Percentiles rank a stretch among this genome's conserved stretches.
These are phyloP conservation scores for Micrasema longulum DNA, from an alignment of 1,140 invertebrate genomes.

Conservation along the genomic window DNA sequence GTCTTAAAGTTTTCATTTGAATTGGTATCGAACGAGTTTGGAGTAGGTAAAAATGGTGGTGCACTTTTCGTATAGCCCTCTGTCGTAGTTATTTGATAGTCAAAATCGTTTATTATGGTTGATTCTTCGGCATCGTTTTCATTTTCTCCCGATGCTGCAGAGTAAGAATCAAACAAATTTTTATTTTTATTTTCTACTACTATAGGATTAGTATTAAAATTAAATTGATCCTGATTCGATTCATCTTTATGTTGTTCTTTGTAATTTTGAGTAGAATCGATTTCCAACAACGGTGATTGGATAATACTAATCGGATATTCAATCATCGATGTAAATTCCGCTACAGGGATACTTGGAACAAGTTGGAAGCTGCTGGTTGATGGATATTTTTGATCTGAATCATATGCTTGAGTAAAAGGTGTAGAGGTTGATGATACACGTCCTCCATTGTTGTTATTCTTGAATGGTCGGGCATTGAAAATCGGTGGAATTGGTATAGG, in stretches of 20 bases:
- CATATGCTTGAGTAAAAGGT: slow-evolving; percentile 4
- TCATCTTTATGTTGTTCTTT: slow-evolving; percentile 52
- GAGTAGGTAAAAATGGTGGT: slow-evolving; percentile 49
- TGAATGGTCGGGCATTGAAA: slow-evolving; percentile 70
- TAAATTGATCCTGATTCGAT: slow-evolving; percentile 31
- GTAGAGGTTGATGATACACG: not conserved
- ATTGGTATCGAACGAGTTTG: slow-evolving; percentile 29
- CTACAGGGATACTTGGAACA: slow-evolving; percentile 70
- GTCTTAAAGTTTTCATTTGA: slow-evolving; percentile 22
- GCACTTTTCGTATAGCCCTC: slow-evolving; percentile 27
- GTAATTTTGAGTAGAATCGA: slow-evolving; percentile 60
- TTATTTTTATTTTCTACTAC: slow-evolving; percentile 46
- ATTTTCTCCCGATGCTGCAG: slow-evolving; percentile 51
- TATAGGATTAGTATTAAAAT: slow-evolving; percentile 47
- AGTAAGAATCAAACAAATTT: slow-evolving; percentile 43
- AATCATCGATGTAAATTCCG: slow-evolving; percentile 73
- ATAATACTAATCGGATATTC: slow-evolving; percentile 75
- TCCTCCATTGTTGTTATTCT: slow-evolving; percentile 47
- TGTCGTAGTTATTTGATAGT: slow-evolving; percentile 4
- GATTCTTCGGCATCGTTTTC: slow-evolving; percentile 27
- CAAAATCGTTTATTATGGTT: not conserved
- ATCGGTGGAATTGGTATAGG: slow-evolving; percentile 69
- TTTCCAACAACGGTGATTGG: slow-evolving; percentile 73
- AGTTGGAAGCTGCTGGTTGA: slow-evolving; percentile 48
- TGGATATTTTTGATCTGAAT: slow-evolving; percentile 5